phyloP scores from a whole-genome alignment of 2,888 invertebrate species.

The Mystacides longicornis region DNA sequence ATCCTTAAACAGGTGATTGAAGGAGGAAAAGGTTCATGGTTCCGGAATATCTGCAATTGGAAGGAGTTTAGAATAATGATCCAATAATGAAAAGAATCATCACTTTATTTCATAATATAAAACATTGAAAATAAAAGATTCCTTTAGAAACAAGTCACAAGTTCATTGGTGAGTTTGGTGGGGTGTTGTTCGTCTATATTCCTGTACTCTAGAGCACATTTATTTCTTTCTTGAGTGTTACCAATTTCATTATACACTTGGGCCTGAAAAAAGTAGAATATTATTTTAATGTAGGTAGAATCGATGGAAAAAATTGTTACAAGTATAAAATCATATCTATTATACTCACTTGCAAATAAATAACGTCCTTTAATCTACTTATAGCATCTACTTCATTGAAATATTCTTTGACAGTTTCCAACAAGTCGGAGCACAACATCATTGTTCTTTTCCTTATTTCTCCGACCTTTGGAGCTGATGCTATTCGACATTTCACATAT shows the following conservation, averaged over 20 bases:
- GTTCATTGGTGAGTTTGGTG: conserved; percentile 48
- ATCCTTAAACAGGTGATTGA: no score
- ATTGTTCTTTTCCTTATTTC: conserved; percentile 47
- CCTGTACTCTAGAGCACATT: conserved; percentile 73
- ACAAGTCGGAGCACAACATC: conserved; percentile 50
- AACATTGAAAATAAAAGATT: no score
- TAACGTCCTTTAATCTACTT: conserved; percentile 64
- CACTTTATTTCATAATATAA: no score
- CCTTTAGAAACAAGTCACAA: conserved; percentile 50
- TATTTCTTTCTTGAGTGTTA: conserved; percentile 64
- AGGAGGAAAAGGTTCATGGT: no score
- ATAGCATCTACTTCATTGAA: conserved; percentile 72
- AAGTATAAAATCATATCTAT: no score
- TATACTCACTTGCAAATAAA: conserved; percentile 58
- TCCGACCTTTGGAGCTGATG: conserved; percentile 48
- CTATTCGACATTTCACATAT: conserved; percentile 71
- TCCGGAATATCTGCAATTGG: no score
- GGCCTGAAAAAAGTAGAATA: conserved; percentile 45
- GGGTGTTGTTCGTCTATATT: conserved; percentile 67
- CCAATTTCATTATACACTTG: conserved; percentile 69
- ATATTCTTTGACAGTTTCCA: conserved; percentile 59
- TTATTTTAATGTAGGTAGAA: background rate
- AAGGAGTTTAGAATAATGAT: no score
- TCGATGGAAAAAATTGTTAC: background rate
- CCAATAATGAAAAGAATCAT: no score